Evolutionary conservation across 2,797 vertebrate species (phyloP), one percentile per base, ranked within the genome.

Genomic region (Enteromius radiatus): DNA sequence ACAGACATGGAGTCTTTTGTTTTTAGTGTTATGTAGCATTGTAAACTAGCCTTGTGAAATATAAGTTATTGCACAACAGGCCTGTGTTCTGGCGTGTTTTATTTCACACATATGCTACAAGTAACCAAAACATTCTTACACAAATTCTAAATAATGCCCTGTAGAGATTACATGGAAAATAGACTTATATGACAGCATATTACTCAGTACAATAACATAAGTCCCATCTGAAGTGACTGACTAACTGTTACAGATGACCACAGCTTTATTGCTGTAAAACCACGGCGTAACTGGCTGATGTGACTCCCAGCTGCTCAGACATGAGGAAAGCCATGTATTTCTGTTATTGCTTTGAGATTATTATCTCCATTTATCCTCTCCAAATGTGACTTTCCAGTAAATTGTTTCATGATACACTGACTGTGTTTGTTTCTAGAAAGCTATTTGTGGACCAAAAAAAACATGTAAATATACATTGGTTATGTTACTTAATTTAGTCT

Each of bases 211-310:
- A 90, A 92, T 91, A 88, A 89, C 85, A 89, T 92, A 89, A 93
- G 92, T 92, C 92, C 90, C 90, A 91, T 93, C 91, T 88, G 52
- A 89, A 90, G 90, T 88, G 92, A 93, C 92, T 91, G 91, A 93
- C 90, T 93, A 91, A 90, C 92, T 93, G 91, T 89, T 86, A 88
- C 90, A 19, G 28, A 59, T 43, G 33, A 68, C 78, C 92, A 85
- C 91, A 92, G 87, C 90, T 91, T 92, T 91, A 91, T 91, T 91
- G 92, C 92, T 91, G 93, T 91, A 92, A 93, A 93, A 92, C 91
- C 93, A 41, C 89, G 84, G 89, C 90, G 17, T 90, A 91, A 92
- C 91, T 86, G 89, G 88, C 90, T 93, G 91, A 92, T 93, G 91
- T 91, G 89, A 88, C 89, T 92, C 89, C 90, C 90, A 91, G 86